These are phyloP conservation scores for Pseudonaja textilis DNA, from an alignment of 2,113 vertebrate genomes.

Conservation along the genomic window DNA sequence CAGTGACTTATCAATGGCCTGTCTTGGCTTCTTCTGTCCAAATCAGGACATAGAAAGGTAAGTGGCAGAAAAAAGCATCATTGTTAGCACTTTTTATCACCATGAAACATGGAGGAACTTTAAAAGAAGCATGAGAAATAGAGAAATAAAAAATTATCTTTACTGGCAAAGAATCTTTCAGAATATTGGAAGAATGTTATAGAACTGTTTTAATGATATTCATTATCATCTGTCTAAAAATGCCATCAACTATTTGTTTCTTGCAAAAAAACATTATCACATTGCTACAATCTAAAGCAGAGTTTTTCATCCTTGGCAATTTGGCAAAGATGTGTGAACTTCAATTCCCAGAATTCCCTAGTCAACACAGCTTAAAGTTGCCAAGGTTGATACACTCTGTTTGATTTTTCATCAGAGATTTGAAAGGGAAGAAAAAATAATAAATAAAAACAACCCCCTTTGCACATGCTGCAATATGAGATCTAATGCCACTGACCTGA, in stretches of 20 bases:
- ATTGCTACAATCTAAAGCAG: neutral
- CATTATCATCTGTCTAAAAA: constrained; percentile 36
- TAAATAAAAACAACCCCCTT: constrained; percentile 11
- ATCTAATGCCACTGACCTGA: constrained; percentile 39
- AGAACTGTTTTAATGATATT: constrained; percentile 13
- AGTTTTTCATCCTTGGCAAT: neutral
- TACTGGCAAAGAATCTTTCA: neutral
- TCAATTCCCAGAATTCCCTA: neutral
- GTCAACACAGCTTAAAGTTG: neutral
- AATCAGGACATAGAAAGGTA: neutral
- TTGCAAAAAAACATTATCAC: constrained; percentile 48
- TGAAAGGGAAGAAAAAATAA: neutral
- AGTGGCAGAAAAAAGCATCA: neutral
- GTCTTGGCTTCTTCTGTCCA: neutral
- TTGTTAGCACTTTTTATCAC: neutral
- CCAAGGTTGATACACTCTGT: neutral
- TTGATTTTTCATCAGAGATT: constrained; percentile 5
- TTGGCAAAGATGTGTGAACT: neutral
- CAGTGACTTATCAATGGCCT: neutral
- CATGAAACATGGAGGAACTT: neutral
- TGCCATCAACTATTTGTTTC: constrained; percentile 47
- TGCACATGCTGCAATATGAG: constrained; percentile 15
- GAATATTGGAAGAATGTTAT: neutral
- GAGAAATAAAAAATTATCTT: neutral
- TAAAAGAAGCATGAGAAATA: neutral